Evolutionary conservation across 2,113 vertebrate species (phyloP), one percentile per base, ranked within the genome.

Genomic region (Oxyruncus cristatus): DNA sequence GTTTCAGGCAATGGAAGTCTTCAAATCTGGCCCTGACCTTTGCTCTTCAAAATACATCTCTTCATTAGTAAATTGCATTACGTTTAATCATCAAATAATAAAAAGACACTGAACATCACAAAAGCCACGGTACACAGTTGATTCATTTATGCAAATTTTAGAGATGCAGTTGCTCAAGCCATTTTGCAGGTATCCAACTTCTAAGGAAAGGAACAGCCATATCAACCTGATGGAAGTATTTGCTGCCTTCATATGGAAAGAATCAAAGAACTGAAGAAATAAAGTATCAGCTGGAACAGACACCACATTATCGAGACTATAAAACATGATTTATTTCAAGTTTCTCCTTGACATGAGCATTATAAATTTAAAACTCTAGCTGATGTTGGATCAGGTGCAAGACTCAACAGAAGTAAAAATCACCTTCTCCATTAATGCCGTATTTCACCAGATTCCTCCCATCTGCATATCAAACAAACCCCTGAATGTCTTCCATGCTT

Each of bases 201-300:
- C 82, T 94, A 94, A 95, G 87, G 52, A 74, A 93, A 95, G 41
- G 85, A 93, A 85, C 21, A 82, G 81, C 46, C 22, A 1, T 39
- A 95, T 78, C 83, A 87, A 91, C 67, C 91, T 93, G 91, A 96
- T 91, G 82, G 96, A 96, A 95, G 78, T 56, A 94, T 91, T 95
- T 89, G 59, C 81, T 94, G 58, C 84, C 89, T 98, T 98, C 98
- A 97, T 96, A 95, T 97, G 98, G 98, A 98, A 98, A 92, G 91
- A 98, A 98, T 98, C 97, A 98, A 97, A 92, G 55, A 42, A 59
- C 77, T 83, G 53, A 52, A 97, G 93, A 95, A 97, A 96, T 93
- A 88, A 96, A 98, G 92, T 74, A 97, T 95, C 97, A 76, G 72
- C 67, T 97, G 87, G 70, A 97, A 91, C 62, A 96, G 95, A 95